These are phyloP conservation scores for Gila orcuttii DNA, from an alignment of 2,113 vertebrate species.

Conservation along the genomic window DNA sequence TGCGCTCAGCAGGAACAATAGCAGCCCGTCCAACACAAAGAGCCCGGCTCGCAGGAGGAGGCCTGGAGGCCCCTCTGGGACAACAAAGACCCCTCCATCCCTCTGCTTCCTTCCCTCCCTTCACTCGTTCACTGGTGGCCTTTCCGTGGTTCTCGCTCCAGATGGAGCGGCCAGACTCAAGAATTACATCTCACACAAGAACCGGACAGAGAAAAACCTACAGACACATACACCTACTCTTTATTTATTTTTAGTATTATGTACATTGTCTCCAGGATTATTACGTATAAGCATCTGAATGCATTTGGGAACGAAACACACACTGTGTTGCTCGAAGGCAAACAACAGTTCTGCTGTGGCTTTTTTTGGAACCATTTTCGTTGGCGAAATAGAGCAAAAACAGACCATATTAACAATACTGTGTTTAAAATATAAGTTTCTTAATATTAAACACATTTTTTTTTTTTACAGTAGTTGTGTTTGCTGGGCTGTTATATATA, in stretches of 20 bases:
- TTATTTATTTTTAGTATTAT: not conserved
- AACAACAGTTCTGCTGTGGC: not conserved
- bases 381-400: not conserved
- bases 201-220: not conserved
- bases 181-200: not conserved
- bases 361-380: not conserved
- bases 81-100: constrained; percentile 12
- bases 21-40: constrained; percentile 64
- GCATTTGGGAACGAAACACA: not conserved
- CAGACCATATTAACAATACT: not conserved
- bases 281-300: not conserved
- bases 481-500: too few relatives aligned
- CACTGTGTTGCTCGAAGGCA: not conserved
- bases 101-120: constrained; percentile 23
- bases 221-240: not conserved
- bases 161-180: not conserved
- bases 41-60: constrained; percentile 66
- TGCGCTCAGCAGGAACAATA: constrained; percentile 69
- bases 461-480: too few relatives aligned
- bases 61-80: constrained; percentile 54
- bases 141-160: constrained; percentile 1
- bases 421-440: not conserved
- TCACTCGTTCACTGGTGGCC: not conserved
- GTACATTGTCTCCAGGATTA: not conserved
- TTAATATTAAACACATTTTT: not conserved